phyloP scores from a whole-genome alignment of 2,888 invertebrate genomes.

The Galerucella pusilla region DNA sequence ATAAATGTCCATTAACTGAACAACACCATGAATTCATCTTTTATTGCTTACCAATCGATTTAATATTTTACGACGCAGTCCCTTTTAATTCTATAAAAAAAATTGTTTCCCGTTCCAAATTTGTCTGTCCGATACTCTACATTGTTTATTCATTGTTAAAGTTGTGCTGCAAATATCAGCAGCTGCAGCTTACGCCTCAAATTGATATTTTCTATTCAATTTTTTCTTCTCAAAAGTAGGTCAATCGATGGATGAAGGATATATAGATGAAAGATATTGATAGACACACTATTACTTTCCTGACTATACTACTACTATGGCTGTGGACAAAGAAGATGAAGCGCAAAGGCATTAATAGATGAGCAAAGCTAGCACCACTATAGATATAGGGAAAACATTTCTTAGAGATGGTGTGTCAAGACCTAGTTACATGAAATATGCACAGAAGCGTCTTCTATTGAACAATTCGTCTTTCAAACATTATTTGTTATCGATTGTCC shows the following conservation, averaged over 20 bases:
- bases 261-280: too few species aligned
- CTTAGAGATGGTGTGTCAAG: too few species aligned
- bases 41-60: not conserved
- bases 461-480: too few species aligned
- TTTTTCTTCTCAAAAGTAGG: not conserved
- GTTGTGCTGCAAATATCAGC: not conserved
- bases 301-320: too few species aligned
- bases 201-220: not conserved
- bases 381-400: too few species aligned
- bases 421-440: too few species aligned
- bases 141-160: not conserved
- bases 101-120: constrained; percentile 5
- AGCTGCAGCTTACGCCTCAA: not conserved
- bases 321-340: too few species aligned
- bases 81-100: not conserved
- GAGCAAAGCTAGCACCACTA: too few species aligned
- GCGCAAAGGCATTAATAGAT: too few species aligned
- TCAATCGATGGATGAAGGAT: not conserved
- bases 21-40: not conserved
- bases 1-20: not conserved
- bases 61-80: not conserved
- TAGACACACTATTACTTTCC: too few species aligned
- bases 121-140: not conserved
- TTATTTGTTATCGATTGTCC: too few species aligned
- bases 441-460: too few species aligned